Percentiles rank a stretch among this genome's conserved stretches.
phyloP scores from a whole-genome alignment of 1,140 invertebrate species.

The Lucilia sericata region DNA sequence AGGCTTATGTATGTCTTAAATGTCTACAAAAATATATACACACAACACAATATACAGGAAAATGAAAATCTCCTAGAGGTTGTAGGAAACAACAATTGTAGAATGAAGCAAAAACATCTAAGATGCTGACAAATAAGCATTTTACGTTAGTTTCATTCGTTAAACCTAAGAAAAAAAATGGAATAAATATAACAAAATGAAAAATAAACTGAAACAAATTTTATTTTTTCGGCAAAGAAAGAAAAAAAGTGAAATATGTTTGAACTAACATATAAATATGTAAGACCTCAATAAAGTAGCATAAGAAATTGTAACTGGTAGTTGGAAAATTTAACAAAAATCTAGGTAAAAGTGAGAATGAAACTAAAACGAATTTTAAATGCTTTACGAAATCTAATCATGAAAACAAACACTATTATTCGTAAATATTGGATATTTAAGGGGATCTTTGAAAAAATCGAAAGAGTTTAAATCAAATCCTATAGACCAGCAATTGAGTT shows the following conservation, averaged over 20 bases:
- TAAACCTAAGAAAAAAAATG: neutral
- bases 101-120: neutral
- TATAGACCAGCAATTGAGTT: no score
- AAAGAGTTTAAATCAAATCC: no score
- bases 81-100: neutral
- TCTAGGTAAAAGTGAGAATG: neutral
- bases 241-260: neutral
- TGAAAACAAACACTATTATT: no score
- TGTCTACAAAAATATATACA: neutral
- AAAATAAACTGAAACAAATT: slow-evolving; percentile 12
- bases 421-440: no score
- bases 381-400: neutral
- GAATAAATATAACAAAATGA: neutral
- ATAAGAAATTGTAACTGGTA: slow-evolving; percentile 10
- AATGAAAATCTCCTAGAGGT: neutral
- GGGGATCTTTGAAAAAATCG: no score
- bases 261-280: neutral
- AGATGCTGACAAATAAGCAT: slow-evolving; percentile 11
- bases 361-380: neutral
- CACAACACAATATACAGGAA: neutral
- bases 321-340: neutral
- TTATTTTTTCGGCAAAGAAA: neutral
- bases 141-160: neutral
- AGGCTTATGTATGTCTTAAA: slow-evolving; percentile 15
- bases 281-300: slow-evolving; percentile 9